These are phyloP conservation scores for Erynnis tages DNA, from an alignment of 2,888 invertebrate genomes.

Conservation along the genomic window DNA sequence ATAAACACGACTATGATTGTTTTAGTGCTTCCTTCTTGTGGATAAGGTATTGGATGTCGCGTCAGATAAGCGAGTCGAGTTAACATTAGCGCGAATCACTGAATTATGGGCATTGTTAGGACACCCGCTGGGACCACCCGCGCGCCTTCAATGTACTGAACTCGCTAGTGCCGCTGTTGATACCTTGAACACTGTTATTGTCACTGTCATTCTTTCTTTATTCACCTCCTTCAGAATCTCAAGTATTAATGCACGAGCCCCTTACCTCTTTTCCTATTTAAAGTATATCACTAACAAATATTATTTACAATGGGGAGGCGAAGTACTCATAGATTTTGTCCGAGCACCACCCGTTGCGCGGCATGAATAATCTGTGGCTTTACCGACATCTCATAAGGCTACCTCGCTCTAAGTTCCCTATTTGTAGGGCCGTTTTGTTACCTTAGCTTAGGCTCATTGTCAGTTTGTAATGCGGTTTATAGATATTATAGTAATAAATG, in stretches of 20 bases:
- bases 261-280: slow-evolving; percentile 26
- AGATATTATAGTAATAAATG: slow-evolving; percentile 3
- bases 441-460: slow-evolving; percentile 11
- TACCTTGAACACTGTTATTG: slow-evolving; percentile 38
- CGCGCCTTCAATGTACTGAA: slow-evolving; percentile 44
- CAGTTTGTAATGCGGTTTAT: slow-evolving; percentile 12
- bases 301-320: slow-evolving; percentile 24
- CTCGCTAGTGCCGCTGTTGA: slow-evolving; percentile 37
- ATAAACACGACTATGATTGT: slow-evolving; percentile 51
- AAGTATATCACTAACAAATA: slow-evolving; percentile 22
- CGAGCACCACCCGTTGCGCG: slow-evolving; percentile 30
- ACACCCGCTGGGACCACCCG: slow-evolving; percentile 78
- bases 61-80: slow-evolving; percentile 61
- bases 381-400: slow-evolving; percentile 25
- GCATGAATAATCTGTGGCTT: slow-evolving; percentile 25
- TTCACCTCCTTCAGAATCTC: slow-evolving; percentile 27
- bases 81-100: slow-evolving; percentile 72
- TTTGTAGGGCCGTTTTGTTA: slow-evolving; percentile 20
- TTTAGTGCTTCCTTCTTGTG: slow-evolving; percentile 62
- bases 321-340: slow-evolving; percentile 21
- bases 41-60: slow-evolving; percentile 61
- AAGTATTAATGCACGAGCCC: slow-evolving; percentile 26
- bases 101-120: slow-evolving; percentile 70
- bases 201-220: slow-evolving; percentile 37
- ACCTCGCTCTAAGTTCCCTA: slow-evolving; percentile 23